Conservation (phyloP, 2,113 vertebrate genomes). For the Chamaea fasciata region DNA sequence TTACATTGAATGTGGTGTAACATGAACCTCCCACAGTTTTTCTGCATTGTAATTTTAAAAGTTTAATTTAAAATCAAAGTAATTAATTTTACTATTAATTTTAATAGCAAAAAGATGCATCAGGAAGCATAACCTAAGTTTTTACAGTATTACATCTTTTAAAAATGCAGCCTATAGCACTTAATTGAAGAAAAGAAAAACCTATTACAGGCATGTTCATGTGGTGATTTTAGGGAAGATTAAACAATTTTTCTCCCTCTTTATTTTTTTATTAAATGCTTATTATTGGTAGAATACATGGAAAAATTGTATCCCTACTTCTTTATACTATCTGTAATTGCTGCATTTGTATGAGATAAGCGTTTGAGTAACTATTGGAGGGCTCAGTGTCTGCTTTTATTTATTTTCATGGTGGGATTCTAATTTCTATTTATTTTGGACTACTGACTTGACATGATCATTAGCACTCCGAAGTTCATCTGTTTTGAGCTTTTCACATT, state of each 20-base stretch:
- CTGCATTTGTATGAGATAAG: background rate
- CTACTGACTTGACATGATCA: background rate
- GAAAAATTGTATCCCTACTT: background rate
- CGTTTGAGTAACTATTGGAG: background rate
- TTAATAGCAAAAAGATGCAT: background rate
- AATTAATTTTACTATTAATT: background rate
- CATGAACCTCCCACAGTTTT: background rate
- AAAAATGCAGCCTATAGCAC: background rate
- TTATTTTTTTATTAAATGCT: background rate
- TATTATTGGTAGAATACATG: background rate
- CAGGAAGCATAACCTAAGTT: background rate
- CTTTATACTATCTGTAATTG: background rate
- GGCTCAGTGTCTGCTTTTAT: background rate
- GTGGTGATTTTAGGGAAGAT: background rate
- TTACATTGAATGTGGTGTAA: background rate
- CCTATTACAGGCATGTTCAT: background rate
- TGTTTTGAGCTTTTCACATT: background rate
- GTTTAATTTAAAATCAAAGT: background rate
- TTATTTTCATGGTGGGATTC: background rate
- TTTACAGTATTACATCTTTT: background rate
- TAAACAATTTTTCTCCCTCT: accelerated
- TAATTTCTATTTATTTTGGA: background rate
- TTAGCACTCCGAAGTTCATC: background rate
- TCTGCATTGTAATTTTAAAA: background rate
- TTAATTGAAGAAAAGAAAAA: background rate